phyloP scores from a whole-genome alignment of 1,140 invertebrate genomes.

The Sitodiplosis mosellana region DNA sequence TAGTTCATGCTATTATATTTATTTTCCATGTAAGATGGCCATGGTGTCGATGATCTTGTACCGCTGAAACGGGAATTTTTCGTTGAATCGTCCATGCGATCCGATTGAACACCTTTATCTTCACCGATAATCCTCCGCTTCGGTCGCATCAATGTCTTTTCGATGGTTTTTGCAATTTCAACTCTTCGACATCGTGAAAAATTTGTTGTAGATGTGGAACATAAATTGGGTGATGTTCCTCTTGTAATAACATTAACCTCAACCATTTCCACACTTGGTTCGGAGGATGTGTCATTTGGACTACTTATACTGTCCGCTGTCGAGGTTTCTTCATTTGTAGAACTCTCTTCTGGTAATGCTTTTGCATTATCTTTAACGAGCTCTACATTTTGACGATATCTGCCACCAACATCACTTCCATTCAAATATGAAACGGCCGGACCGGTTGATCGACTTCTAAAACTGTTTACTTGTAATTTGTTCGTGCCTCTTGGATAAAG shows the following conservation, averaged over 20 bases:
- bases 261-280: constrained; percentile 22
- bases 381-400: not conserved
- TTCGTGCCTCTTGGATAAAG: constrained; percentile 1
- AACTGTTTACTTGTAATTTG: constrained; percentile 13
- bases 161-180: constrained; percentile 46
- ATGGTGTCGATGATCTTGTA: constrained; percentile 33
- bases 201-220: constrained; percentile 25
- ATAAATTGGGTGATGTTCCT: constrained; percentile 54
- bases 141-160: constrained; percentile 40
- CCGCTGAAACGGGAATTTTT: constrained; percentile 37
- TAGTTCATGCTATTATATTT: constrained; percentile 22
- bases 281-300: not conserved
- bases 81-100: constrained; percentile 40
- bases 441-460: not conserved
- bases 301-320: too few relatives aligned
- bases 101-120: constrained; percentile 48
- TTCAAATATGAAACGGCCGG: not conserved
- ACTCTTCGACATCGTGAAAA: constrained; percentile 41
- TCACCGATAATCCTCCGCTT: constrained; percentile 32
- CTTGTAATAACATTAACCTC: constrained; percentile 45
- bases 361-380: not conserved
- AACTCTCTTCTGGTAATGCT: too few relatives aligned
- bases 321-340: too few relatives aligned
- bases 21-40: constrained; percentile 43
- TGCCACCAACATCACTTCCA: too few relatives aligned